Evolutionary conservation across 2,113 vertebrate species (phyloP), one percentile per base, ranked within the genome.

Genomic region (Pleuronectes platessa): DNA sequence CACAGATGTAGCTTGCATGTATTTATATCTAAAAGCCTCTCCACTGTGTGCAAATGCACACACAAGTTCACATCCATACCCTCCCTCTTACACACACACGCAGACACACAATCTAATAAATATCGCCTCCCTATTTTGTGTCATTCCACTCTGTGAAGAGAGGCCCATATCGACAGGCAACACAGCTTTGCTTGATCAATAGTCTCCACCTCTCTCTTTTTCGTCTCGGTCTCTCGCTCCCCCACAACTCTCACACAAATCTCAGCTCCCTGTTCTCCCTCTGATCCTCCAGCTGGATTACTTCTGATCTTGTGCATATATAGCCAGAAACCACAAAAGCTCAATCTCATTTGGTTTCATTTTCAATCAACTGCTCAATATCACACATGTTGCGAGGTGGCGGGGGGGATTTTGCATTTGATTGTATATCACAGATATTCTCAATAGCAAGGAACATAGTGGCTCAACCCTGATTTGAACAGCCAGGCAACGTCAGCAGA

Each of bases 151-250:
- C 88, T 68, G 81, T 0, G 70, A 74, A 90, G 85, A 86, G 71
- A 76, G 18, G 47, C 47, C 47, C 18, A 9, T 20, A 92, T 88
- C 35, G 90, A 89, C 84, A 85, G 63, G 72, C 73, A 56, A 65
- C 82, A 55, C 68, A 84, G 83, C 81, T 87, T 73, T 67, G 71
- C 68, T 54, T 86, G 84, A 92, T 92, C 91, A 81, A 92, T 90
- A 81, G 69, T 70, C 67, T 83, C 78, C 12, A 47, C 45, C 45
- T 13, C 45, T 47, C 82, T 40, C 31, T n/a, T 56, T 18, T 35
- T 58, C 55, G 26, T 54, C 40, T 64, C 55, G 26, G 51, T 61
- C 63, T 68, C 35, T 35, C 14, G 5, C 61, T 69, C 45, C 15
- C 15, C 31, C 20, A 7, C 58, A 15, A 6, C 0, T 68, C 53